A percentile compares a stretch with the other conserved stretches of the same genome.
These are phyloP conservation scores for Hedychridium roseum DNA, from an alignment of 2,888 invertebrate genomes.

Conservation along the genomic window DNA sequence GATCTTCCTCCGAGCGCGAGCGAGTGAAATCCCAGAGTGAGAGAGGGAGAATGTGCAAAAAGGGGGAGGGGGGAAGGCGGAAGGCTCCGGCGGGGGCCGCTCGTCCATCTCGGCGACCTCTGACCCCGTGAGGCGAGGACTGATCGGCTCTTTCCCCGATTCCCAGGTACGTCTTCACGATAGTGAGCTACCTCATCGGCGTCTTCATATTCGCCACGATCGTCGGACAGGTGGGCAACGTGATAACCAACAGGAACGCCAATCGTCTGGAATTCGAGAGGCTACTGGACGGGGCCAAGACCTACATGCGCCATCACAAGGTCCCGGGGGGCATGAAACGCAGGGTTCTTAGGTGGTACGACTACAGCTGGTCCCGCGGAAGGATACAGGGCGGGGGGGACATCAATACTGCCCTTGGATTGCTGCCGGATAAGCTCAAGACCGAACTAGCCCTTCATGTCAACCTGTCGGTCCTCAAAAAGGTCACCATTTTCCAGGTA, in stretches of 20 bases:
- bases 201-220: conserved; percentile 98
- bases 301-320: conserved; percentile 97
- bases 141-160: conserved; percentile 47
- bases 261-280: conserved; percentile 95
- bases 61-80: conserved; percentile 43
- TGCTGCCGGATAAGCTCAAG: conserved; percentile 95
- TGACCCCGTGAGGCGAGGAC: conserved; percentile 44
- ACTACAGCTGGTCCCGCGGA: conserved; percentile 97
- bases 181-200: conserved; percentile 95
- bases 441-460: conserved; percentile 96
- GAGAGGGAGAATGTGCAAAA: conserved; percentile 5
- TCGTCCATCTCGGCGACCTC: conserved; percentile 51
- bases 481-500: conserved; percentile 81
- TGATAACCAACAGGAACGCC: conserved; percentile 96
- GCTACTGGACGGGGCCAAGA: conserved; percentile 93
- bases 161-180: conserved; percentile 92
- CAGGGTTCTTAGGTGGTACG: conserved; percentile 96
- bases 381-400: conserved; percentile 95
- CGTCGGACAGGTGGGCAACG: conserved; percentile 97
- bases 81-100: conserved; percentile 63
- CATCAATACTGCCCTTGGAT: conserved; percentile 91
- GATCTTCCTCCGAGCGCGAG: no score
- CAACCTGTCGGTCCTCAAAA: conserved; percentile 92
- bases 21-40: conserved; percentile 1
- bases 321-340: conserved; percentile 95